phyloP scores from a whole-genome alignment of 2,888 invertebrate genomes.

The Ptilodon capucinus region DNA sequence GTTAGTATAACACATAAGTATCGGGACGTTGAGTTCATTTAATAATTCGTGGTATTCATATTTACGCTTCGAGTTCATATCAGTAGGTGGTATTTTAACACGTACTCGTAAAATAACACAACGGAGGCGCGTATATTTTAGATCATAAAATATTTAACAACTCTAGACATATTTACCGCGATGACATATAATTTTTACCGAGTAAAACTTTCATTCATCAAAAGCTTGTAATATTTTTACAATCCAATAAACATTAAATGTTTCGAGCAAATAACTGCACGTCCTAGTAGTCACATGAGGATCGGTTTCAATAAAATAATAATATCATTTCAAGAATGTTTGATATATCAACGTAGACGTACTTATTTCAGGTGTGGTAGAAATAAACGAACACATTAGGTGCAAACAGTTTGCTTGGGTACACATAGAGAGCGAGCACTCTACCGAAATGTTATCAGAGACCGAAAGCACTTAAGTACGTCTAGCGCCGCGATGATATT shows the following conservation, averaged over 20 bases:
- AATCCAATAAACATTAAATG: no score
- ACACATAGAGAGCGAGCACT: slow-evolving; percentile 4
- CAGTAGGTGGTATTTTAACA: background rate
- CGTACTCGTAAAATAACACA: no score
- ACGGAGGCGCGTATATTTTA: no score
- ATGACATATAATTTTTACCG: no score
- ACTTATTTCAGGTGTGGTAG: background rate
- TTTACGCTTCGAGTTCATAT: background rate
- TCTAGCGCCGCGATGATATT: background rate
- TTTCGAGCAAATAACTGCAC: no score
- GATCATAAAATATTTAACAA: no score
- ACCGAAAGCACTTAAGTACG: slow-evolving; percentile 4
- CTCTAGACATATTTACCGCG: no score
- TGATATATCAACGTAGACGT: background rate
- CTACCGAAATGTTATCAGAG: slow-evolving; percentile 2
- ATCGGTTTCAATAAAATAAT: background rate
- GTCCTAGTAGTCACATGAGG: no score
- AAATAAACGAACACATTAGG: background rate
- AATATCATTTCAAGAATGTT: background rate
- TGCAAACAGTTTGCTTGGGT: background rate
- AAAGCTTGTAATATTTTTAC: no score
- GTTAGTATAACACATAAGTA: background rate
- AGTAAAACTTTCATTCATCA: no score
- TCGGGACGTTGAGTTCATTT: background rate
- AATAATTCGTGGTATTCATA: background rate